Evolutionary conservation across 2,797 vertebrate species (phyloP), one percentile per base, ranked within the genome.

Genomic region (Sebastes hubbsi): DNA sequence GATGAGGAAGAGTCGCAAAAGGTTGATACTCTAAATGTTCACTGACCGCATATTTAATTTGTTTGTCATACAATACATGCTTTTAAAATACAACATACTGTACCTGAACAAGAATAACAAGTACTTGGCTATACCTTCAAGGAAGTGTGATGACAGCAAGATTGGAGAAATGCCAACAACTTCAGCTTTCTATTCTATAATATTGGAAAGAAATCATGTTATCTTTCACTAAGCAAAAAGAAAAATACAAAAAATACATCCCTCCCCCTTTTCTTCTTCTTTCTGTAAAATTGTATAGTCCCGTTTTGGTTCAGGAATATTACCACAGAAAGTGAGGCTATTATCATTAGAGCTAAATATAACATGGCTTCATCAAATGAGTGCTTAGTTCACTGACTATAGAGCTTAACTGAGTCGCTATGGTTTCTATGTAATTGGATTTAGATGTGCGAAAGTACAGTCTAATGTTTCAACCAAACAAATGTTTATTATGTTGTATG

Each of bases 401-500:
- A 25, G 25, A 77, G 34, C 24, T 27, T 70, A 38, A 62, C 30
- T 10, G 56, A 68, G 22, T 81, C 72, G 22, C 22, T 27, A 16
- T 72, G 20, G 6, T 59, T 30, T 76, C 20, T 30, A 20, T 68
- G 13, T 80, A 78, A 80, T 79, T 75, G 59, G 58, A 72, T 77
- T 64, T 72, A 60, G 60, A 80, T 60, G 16, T 74, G 16, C 72
- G 68, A 42, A 70, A 77, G 63, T 76, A 52, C 61, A 18, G 34
- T 59, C 22, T 77, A 73, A 69, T 75, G 42, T 75, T 78, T 73
- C 73, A 71, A 42, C 27, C 13, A 55, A 67, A 82, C 46, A 22
- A 76, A 78, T 62, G 32, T 72, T 66, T 55, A 69, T 75, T 52
- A 55, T 60, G 16, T 59, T 84, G 46, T 49, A 38, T 71, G 56